Base-by-base conservation (phyloP, 2,797 vertebrate genomes). In the Poecilia picta region DNA sequence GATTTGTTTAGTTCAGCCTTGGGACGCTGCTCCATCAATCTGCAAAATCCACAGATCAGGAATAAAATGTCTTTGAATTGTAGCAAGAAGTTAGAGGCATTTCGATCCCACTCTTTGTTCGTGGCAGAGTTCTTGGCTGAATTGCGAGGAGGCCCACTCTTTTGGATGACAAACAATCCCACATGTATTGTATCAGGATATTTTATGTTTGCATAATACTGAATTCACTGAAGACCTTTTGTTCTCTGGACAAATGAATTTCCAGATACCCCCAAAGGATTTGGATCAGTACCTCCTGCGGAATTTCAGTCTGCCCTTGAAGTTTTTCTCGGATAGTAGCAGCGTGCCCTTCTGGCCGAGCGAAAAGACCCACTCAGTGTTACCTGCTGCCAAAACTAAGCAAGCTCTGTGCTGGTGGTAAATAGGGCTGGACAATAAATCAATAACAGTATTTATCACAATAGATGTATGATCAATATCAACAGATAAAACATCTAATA, bases 171-270 rank as follows among this genome's bases (percentile, higher is more conserved):
- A 39, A 66, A 41, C 18, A 39, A 23, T 68, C 64, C 64, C 64
- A 23, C 62, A 39, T 33, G 64, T 39, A 68, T 25, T 25, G 20
- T 41, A 25, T 39, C 64, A 68, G 36, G 36, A 41, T 68, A 41
- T 68, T 11, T 68, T 68, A 33, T 68, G 64, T 68, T 66, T 68
- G 33, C 64, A 39, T 41, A 39, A 68, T 39, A 12, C 36, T 41
- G 64, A 41, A 68, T 39, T 39, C 64, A 68, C 64, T 68, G 64
- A 12, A 39, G 64, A 68, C 36, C 64, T 41, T 68, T 68, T 68
- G 64, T 68, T 68, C 64, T 68, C 64, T 12, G 10, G 36, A 68
- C 33, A 68, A 41, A 39, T 68, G 33, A 39, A 25, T 68, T 68
- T 12, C 64, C 64, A 68, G 64, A 68, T 41, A 36, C 33, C 55